Evolutionary conservation across 2,888 invertebrate species (phyloP), one percentile per base, ranked within the genome.

Genomic region (Spilarctia lutea): DNA sequence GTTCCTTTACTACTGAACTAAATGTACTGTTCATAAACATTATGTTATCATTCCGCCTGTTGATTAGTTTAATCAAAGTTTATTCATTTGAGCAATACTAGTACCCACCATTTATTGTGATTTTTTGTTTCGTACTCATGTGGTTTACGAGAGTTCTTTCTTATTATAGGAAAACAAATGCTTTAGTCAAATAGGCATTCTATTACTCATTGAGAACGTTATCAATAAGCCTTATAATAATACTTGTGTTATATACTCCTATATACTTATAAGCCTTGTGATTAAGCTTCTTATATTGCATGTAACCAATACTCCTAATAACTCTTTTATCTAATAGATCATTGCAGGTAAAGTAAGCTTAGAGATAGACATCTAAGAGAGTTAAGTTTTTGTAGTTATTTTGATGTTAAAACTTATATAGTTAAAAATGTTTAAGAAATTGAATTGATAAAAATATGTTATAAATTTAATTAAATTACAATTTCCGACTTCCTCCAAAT

Each of bases 11-110:
- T 68, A 71, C 79, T 45, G 67, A 83, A 82, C 80, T 80, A 75
- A 75, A 76, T 6, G 30, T 48, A 68, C 77, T 76, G 76, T 71
- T 68, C 76, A 76, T 82, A 79, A 82, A 81, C 76, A 76, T 83
- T 82, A 80, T 83, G 80, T 76, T 75, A 82, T 77, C 73, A 78
- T 83, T 80, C 73, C 60, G 70, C n/a, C 71, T 45, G 72, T 74
- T 82, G 78, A 82, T 80, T 77, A 84, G 75, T 75, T 81, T 81
- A 79, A 83, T 78, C 82, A 79, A 82, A 83, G 78, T 82, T 80
- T 84, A 78, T 78, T 81, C 76, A 83, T 82, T 78, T 70, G 33
- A 27, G 48, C 63, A 48, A 68, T 68, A 68, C 24, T 11, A 68
- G 68, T 48, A 33, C 68, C 33, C 18, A 68, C 20, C 11, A 45